These are phyloP conservation scores for Gymnocypris eckloni DNA, from an alignment of 2,797 vertebrate genomes.

Conservation along the genomic window DNA sequence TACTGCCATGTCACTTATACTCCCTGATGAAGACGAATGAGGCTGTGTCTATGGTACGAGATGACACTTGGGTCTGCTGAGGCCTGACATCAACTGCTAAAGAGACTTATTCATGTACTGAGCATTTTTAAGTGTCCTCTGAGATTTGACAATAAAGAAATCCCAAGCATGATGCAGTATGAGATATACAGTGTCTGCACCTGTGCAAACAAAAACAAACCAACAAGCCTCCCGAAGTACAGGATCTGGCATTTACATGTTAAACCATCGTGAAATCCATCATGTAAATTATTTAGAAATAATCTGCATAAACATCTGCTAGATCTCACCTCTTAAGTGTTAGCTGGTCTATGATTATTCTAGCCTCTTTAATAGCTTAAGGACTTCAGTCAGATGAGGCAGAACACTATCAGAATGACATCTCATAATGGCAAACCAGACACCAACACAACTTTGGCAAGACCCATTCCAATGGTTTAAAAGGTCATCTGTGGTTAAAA, in stretches of 20 bases:
- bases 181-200: slow-evolving; percentile 11
- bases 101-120: slow-evolving; percentile 28
- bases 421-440: neutral
- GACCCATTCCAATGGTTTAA: neutral
- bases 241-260: slow-evolving; percentile 12
- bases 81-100: slow-evolving; percentile 44
- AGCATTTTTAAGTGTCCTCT: slow-evolving; percentile 43
- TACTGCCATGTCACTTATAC: slow-evolving; percentile 61
- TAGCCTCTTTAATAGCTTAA: neutral
- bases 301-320: neutral
- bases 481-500: slow-evolving; percentile 1
- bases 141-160: slow-evolving; percentile 39
- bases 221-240: neutral
- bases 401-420: neutral
- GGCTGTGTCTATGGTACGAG: slow-evolving; percentile 17
- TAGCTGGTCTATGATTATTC: neutral
- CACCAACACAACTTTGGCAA: neutral
- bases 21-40: slow-evolving; percentile 63
- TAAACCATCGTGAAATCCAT: neutral
- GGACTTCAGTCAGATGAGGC: neutral
- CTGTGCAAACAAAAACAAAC: neutral
- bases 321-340: neutral
- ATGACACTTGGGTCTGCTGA: slow-evolving; percentile 27
- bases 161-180: slow-evolving; percentile 6
- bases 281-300: neutral